A percentile compares a stretch with the other conserved stretches of the same genome.
Evolutionary conservation across 2,888 invertebrate genomes (phyloP).

Genomic region (Pristionchus exspectatus): DNA sequence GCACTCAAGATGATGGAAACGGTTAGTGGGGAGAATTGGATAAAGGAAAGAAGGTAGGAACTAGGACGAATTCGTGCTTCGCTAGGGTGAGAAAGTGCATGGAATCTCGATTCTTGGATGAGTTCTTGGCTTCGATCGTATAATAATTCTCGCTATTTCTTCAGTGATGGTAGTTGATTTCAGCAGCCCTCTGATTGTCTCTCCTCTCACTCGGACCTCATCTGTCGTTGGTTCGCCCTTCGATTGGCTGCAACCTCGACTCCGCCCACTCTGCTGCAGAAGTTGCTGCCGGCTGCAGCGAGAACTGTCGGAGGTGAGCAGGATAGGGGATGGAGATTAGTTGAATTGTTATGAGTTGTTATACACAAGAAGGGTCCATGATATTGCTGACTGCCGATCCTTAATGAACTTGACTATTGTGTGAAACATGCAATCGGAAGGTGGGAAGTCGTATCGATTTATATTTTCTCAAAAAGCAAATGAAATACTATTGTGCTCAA

Average conservation of each 20-base stretch:
- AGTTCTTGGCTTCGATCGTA: not conserved
- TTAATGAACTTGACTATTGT: not conserved
- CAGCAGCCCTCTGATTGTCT: not conserved
- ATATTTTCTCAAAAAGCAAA: not conserved
- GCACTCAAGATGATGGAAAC: not conserved
- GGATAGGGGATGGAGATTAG: not conserved
- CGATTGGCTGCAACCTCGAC: not conserved
- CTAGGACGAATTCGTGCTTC: not conserved
- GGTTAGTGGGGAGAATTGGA: not conserved
- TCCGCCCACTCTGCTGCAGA: constrained; percentile 26
- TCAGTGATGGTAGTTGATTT: not conserved
- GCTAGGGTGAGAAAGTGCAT: not conserved
- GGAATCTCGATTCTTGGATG: not conserved
- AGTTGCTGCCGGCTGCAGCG: not conserved
- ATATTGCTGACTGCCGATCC: too few species aligned
- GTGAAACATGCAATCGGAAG: not conserved
- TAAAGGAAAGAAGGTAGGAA: not conserved
- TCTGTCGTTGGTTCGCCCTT: constrained; percentile 45
- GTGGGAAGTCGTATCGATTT: not conserved
- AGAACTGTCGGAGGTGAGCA: not conserved
- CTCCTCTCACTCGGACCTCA: constrained; percentile 3
- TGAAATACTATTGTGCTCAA: too few species aligned
- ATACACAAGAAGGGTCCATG: too few species aligned
- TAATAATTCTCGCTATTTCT: not conserved
- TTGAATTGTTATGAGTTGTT: too few species aligned